Percentiles rank a stretch among this genome's conserved stretches.
phyloP scores from a whole-genome alignment of 2,113 vertebrate genomes.

The Sigmodon hispidus region DNA sequence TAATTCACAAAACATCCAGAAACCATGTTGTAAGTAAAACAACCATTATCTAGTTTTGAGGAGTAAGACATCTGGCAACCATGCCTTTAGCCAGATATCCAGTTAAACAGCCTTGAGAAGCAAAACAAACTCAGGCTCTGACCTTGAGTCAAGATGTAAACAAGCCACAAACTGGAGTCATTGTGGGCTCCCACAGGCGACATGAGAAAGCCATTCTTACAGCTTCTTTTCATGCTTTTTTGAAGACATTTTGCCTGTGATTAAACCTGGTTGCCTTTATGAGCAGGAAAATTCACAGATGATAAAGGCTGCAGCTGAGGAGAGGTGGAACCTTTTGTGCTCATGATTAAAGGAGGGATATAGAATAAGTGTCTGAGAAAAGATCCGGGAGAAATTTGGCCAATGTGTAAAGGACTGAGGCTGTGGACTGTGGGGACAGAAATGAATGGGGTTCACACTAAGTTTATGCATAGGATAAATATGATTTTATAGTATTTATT shows the following conservation, averaged over 20 bases:
- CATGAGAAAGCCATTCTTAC: background rate
- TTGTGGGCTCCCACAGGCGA: no score
- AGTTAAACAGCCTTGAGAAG: no score
- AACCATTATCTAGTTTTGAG: no score
- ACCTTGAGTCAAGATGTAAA: no score
- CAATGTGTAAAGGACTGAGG: rapidly evolving
- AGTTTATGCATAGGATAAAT: background rate
- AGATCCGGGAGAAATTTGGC: background rate
- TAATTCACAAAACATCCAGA: no score
- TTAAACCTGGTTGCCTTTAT: background rate
- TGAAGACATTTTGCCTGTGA: background rate
- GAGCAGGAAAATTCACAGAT: background rate
- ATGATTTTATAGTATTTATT: background rate
- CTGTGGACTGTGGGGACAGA: background rate
- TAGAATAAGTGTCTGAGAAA: background rate
- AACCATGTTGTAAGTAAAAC: no score
- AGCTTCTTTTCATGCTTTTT: constrained; percentile 12
- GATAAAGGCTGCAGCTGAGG: background rate
- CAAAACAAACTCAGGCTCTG: no score
- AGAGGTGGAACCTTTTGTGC: rapidly evolving
- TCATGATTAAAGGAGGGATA: background rate
- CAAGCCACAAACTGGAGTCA: no score
- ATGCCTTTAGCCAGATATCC: no score
- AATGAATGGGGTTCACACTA: no score
- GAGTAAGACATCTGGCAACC: no score